Percentiles rank a stretch among this genome's conserved stretches.
phyloP scores from a whole-genome alignment of 2,888 invertebrate species.

The Dicroscelio sp. region DNA sequence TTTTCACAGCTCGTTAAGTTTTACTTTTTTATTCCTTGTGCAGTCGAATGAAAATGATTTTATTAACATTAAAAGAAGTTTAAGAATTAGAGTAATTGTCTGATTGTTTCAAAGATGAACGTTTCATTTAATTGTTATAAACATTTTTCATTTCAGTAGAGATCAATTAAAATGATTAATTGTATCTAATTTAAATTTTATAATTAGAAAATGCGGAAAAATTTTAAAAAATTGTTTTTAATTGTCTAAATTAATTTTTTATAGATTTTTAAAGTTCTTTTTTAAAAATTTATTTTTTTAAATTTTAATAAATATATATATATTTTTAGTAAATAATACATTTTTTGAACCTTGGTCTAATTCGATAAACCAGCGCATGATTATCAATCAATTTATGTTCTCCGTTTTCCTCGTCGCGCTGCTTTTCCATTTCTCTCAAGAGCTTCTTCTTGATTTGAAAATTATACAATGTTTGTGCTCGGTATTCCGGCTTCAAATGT shows the following conservation, averaged over 20 bases:
- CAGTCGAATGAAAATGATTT: slow-evolving; percentile 15
- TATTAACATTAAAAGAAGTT: no score
- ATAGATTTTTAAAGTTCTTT: background rate
- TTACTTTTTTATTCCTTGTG: slow-evolving; percentile 17
- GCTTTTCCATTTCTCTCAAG: slow-evolving; percentile 82
- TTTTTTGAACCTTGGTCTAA: slow-evolving; percentile 90
- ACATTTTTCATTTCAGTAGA: no score
- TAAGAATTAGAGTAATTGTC: no score
- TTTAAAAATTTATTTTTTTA: no score
- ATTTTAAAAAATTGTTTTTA: no score
- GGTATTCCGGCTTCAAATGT: slow-evolving; percentile 82
- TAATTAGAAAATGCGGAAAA: no score
- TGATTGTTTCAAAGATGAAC: no score
- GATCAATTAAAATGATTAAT: no score
- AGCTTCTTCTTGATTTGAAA: slow-evolving; percentile 88
- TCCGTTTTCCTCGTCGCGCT: slow-evolving; percentile 74
- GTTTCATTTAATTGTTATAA: no score
- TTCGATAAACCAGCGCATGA: slow-evolving; percentile 90
- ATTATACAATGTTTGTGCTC: slow-evolving; percentile 88
- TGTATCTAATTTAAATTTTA: no score
- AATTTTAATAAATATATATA: background rate
- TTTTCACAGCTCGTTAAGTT: slow-evolving; percentile 48
- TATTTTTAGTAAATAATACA: no score
- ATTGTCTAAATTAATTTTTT: no score
- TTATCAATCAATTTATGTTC: slow-evolving; percentile 87